Evolutionary conservation across 2,888 invertebrate species (phyloP).

Genomic region (Acanthopleura granulata): DNA sequence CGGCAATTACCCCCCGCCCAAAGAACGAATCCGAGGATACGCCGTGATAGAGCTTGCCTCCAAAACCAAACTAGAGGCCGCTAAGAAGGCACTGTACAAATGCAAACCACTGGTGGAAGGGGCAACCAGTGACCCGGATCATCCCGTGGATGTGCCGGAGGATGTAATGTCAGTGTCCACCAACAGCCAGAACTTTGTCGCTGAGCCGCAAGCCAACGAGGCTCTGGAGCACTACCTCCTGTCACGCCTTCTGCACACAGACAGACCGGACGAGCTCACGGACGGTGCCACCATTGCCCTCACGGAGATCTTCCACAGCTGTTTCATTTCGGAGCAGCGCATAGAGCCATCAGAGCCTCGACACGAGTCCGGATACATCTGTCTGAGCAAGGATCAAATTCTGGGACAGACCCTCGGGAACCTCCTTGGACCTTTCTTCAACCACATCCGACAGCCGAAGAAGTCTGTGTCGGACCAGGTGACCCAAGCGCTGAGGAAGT

Average conservation of each 20-base stretch:
- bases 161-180: constrained; percentile 55
- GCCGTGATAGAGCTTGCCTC: constrained; percentile 61
- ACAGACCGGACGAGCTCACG: constrained; percentile 41
- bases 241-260: constrained; percentile 35
- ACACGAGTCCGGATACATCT: constrained; percentile 65
- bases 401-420: constrained; percentile 60
- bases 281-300: constrained; percentile 58
- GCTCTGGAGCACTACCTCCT: constrained; percentile 59
- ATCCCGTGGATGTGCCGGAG: constrained; percentile 51
- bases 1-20: background rate
- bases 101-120: constrained; percentile 49
- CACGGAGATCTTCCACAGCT: constrained; percentile 67
- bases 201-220: constrained; percentile 51
- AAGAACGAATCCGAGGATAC: constrained; percentile 46
- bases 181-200: constrained; percentile 55
- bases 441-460: constrained; percentile 54
- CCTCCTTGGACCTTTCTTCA: constrained; percentile 60
- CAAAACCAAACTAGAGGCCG: constrained; percentile 59
- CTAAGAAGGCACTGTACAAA: constrained; percentile 56
- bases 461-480: constrained; percentile 63
- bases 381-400: constrained; percentile 65
- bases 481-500: constrained; percentile 54
- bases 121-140: constrained; percentile 22
- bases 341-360: constrained; percentile 40
- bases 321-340: constrained; percentile 64